Percentiles rank a stretch among this genome's conserved stretches.
Conservation (phyloP, 2,113 vertebrate genomes). For the Coturnix japonica region DNA sequence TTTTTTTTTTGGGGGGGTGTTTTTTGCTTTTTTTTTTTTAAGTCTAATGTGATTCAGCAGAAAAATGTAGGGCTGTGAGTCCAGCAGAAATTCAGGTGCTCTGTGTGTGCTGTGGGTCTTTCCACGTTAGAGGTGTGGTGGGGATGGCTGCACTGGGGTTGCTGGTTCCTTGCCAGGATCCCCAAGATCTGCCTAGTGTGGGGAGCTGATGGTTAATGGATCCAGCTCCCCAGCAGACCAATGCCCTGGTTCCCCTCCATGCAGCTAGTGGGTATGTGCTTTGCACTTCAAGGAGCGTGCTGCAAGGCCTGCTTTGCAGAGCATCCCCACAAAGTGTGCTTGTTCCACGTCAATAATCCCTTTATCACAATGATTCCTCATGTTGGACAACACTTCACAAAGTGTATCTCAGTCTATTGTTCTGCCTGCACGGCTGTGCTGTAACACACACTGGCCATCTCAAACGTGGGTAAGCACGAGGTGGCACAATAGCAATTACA, state of each 20-base stretch:
- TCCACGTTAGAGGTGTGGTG: not conserved
- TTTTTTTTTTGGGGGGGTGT: no score
- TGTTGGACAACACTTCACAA: not conserved
- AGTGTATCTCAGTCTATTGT: not conserved
- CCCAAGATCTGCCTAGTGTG: not conserved
- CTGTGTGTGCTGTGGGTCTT: not conserved
- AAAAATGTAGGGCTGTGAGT: not conserved
- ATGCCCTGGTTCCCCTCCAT: rapidly evolving
- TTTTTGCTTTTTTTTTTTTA: no score
- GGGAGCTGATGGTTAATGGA: not conserved
- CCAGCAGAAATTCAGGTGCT: constrained; percentile 13
- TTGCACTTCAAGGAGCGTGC: not conserved
- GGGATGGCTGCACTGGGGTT: not conserved
- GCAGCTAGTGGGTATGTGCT: not conserved
- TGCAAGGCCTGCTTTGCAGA: not conserved
- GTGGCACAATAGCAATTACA: not conserved
- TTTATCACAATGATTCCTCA: rapidly evolving
- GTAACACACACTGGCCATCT: no score
- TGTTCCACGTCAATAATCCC: not conserved
- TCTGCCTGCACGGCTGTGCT: not conserved
- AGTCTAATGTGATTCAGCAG: constrained; percentile 18
- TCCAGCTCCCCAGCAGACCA: not conserved
- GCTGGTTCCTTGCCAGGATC: not conserved
- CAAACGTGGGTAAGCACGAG: rapidly evolving
- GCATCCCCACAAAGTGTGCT: not conserved